Evolutionary conservation across 2,113 vertebrate species (phyloP).

Genomic region (Hypanus sabinus): DNA sequence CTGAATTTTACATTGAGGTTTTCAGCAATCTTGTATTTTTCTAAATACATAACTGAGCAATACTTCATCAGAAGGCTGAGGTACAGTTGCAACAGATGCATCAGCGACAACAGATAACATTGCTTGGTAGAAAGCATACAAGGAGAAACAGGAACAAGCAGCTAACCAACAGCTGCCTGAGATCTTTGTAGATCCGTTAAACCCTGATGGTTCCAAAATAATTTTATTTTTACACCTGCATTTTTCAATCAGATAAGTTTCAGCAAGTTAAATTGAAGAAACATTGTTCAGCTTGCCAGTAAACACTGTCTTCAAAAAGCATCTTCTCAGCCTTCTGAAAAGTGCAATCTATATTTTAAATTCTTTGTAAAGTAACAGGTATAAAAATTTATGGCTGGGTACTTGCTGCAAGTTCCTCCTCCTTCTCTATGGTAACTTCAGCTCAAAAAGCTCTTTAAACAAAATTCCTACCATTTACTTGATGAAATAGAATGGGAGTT

Average conservation of each 20-base stretch:
- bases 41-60: background rate
- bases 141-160: background rate
- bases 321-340: background rate
- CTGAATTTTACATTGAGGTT: background rate
- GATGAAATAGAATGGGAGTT: background rate
- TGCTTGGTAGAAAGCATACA: background rate
- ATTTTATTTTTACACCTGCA: background rate
- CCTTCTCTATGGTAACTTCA: background rate
- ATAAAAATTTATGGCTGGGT: background rate
- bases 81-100: background rate
- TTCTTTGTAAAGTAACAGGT: background rate
- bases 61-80: background rate
- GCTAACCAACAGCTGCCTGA: background rate
- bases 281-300: background rate
- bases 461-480: background rate
- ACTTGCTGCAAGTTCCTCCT: background rate
- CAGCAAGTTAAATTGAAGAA: background rate
- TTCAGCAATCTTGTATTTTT: background rate
- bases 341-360: background rate
- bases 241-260: conserved; percentile 34
- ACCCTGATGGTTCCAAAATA: background rate
- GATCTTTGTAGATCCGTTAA: background rate
- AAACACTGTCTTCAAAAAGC: background rate
- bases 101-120: background rate
- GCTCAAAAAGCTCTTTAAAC: background rate